These are phyloP conservation scores for Atherinomorus stipes DNA, from an alignment of 2,113 vertebrate genomes.

Conservation along the genomic window DNA sequence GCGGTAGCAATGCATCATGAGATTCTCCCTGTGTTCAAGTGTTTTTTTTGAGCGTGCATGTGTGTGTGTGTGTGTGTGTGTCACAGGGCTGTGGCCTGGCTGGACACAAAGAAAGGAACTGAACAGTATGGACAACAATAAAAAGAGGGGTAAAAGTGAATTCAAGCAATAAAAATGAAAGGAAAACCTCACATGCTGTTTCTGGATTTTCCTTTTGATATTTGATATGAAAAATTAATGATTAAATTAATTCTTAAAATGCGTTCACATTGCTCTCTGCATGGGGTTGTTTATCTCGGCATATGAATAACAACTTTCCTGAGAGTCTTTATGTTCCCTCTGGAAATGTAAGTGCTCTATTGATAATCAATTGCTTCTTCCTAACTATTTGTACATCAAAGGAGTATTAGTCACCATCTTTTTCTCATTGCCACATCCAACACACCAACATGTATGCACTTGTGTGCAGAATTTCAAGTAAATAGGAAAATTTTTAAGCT, in stretches of 20 bases:
- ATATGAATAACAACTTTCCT: conserved; percentile 10
- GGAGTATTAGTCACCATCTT: conserved; percentile 2
- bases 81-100: conserved; percentile 10
- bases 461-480: neutral
- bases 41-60: neutral
- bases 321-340: conserved; percentile 49
- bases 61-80: neutral
- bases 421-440: neutral
- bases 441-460: neutral
- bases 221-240: conserved; percentile 46
- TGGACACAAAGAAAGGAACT: conserved; percentile 1
- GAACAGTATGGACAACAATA: conserved; percentile 25
- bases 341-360: conserved; percentile 53
- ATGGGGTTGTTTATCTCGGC: conserved; percentile 56
- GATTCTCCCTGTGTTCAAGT: conserved; percentile 5
- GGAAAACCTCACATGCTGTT: neutral
- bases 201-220: conserved; percentile 22
- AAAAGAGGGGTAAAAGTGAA: neutral
- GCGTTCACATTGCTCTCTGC: conserved; percentile 19
- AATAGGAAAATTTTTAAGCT: conserved; percentile 1
- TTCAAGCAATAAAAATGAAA: neutral
- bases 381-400: conserved; percentile 51
- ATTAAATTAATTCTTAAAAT: conserved; percentile 54
- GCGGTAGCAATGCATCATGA: conserved; percentile 36
- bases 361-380: conserved; percentile 67